Evolutionary conservation across 2,113 vertebrate genomes (phyloP), one percentile per base, ranked within the genome.

Genomic region (Bolborhynchus lineola): DNA sequence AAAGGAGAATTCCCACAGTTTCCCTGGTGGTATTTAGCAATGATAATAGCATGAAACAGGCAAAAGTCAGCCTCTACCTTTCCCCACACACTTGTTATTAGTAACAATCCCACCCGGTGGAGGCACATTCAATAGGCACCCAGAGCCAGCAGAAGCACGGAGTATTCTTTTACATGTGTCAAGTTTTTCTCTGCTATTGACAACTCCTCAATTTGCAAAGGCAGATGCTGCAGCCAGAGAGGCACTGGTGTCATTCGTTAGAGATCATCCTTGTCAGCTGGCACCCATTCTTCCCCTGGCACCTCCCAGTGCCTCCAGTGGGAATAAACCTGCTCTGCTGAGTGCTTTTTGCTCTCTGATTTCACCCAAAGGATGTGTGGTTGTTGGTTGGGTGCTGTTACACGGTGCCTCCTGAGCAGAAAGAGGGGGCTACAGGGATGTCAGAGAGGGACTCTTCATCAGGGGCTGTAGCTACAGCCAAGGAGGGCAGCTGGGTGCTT

Each of bases 361-460:
- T 65, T 60, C 37, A 52, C 35, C 59, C 24, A n/a, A 37, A 72
- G 50, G 8, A 35, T 0, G 0, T 6, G 4, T 2, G 29, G 50
- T 7, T 29, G 25, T 12, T 24, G 28, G 35, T 16, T 2, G 12
- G 29, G 10, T 3, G 1, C 10, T 4, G 2, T 29, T 35, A 24
- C 4, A 1, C 31, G 23, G 4, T 65, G 0, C 31, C n/a, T 26
- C 13, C 57, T 23, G 21, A 55, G 24, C 28, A 77, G 29, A 7
- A 6, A 33, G 17, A 55, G 52, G 11, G 52, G 52, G 28, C 52
- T 53, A 53, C 16, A 53, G 17, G 16, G 52, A 29, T 29, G 16
- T 16, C 13, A 25, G 49, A 50, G 49, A 50, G 24, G 53, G 17
- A 19, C 53, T 11, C 29, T 19, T 55, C 53, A 33, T 31, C 29